These are phyloP conservation scores for Drosophila parabipectinata DNA, from an alignment of 1,140 invertebrate genomes.

Conservation along the genomic window DNA sequence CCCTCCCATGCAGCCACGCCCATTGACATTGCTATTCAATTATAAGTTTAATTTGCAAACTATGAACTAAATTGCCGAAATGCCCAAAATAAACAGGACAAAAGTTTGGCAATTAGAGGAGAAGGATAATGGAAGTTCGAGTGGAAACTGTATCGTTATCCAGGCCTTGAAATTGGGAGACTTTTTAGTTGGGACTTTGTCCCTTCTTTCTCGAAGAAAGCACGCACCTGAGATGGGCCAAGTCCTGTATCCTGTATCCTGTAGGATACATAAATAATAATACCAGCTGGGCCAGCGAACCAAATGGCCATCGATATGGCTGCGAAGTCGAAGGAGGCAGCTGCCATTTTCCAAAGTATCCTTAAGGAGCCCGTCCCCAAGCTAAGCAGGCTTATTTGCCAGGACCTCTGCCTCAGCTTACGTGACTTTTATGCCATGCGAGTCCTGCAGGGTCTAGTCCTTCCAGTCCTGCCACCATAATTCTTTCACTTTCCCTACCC, in stretches of 20 bases:
- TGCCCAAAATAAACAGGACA: constrained; percentile 64
- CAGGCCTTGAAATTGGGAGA: constrained; percentile 13
- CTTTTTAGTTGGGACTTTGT: constrained; percentile 13
- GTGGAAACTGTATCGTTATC: constrained; percentile 43
- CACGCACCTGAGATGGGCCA: constrained; percentile 61
- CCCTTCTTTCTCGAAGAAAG: constrained; percentile 20
- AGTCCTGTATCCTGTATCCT: constrained; percentile 10
- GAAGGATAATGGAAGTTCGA: constrained; percentile 10
- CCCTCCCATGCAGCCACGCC: constrained; percentile 19
- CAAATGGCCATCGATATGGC: constrained; percentile 57
- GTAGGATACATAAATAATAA: constrained; percentile 74
- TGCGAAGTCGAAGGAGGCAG: constrained; percentile 1
- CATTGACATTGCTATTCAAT: constrained; percentile 64
- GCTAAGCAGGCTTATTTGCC: constrained; percentile 67
- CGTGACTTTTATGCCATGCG: constrained; percentile 75
- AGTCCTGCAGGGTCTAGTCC: constrained; percentile 1
- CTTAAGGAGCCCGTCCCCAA: constrained; percentile 31
- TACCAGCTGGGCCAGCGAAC: constrained; percentile 21
- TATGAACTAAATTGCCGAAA: constrained; percentile 46
- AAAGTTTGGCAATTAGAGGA: constrained; percentile 65
- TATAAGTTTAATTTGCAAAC: constrained; percentile 65
- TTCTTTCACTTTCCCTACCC: constrained; percentile 28
- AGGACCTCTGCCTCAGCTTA: constrained; percentile 31
- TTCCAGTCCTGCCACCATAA: constrained; percentile 34
- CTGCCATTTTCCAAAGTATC: constrained; percentile 53